A percentile compares a stretch with the other conserved stretches of the same genome.
Conservation (phyloP, 2,888 invertebrate genomes). For the Trissolcus brochymenae region DNA sequence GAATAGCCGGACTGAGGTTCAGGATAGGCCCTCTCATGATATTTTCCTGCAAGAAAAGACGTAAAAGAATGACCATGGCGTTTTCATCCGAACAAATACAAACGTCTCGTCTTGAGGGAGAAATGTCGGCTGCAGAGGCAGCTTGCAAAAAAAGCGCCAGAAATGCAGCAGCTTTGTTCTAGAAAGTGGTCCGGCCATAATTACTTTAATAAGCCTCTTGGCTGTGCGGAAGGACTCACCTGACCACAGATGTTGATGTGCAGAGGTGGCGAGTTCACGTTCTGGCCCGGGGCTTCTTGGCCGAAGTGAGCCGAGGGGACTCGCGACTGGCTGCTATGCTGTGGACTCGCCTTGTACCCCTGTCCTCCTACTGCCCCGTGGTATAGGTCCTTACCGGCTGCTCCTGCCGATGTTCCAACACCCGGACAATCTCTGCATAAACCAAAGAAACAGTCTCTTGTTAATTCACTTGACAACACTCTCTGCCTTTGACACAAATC, state of each 20-base stretch:
- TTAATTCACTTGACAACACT: not conserved
- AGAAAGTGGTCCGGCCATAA: slow-evolving; percentile 42
- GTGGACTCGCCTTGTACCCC: slow-evolving; percentile 70
- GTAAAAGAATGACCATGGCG: slow-evolving; percentile 1
- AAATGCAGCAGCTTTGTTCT: slow-evolving; percentile 57
- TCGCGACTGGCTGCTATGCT: slow-evolving; percentile 70
- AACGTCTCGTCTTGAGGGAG: not conserved
- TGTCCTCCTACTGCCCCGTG: slow-evolving; percentile 71
- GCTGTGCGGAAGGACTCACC: slow-evolving; percentile 66
- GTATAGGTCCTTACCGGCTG: slow-evolving; percentile 72
- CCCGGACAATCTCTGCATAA: slow-evolving; percentile 70
- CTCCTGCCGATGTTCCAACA: slow-evolving; percentile 71
- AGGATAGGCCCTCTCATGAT: slow-evolving; percentile 75
- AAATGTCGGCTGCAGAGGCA: not conserved
- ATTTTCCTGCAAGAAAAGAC: slow-evolving; percentile 67
- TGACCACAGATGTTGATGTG: slow-evolving; percentile 79
- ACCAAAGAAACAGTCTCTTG: slow-evolving; percentile 2
- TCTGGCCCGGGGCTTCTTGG: slow-evolving; percentile 69
- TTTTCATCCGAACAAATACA: too few species aligned
- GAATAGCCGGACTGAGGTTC: slow-evolving; percentile 75
- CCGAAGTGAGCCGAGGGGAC: slow-evolving; percentile 69
- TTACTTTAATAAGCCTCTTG: slow-evolving; percentile 51
- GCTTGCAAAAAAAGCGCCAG: not conserved
- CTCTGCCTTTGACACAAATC: too few species aligned
- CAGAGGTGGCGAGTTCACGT: slow-evolving; percentile 78